Evolutionary conservation across 2,888 invertebrate genomes (phyloP).

Genomic region (Dasysyrphus albostriatus): DNA sequence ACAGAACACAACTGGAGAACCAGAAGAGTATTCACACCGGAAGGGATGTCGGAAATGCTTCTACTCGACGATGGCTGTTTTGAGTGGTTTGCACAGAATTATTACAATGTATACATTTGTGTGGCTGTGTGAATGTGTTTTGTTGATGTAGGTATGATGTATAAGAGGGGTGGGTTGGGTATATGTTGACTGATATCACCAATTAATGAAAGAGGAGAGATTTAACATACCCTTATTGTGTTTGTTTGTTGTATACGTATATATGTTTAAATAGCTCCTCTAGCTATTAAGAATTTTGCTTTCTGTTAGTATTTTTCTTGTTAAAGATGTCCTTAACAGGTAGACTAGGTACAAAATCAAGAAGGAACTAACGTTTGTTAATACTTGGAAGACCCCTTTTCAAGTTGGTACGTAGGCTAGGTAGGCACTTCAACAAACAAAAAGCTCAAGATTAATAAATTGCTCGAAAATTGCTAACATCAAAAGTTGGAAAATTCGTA

Average conservation of each 20-base stretch:
- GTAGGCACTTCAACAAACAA: no score
- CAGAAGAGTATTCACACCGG: conserved; percentile 17
- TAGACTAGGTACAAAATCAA: no score
- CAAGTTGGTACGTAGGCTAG: no score
- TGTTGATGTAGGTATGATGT: background rate
- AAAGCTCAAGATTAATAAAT: no score
- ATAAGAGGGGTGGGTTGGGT: background rate
- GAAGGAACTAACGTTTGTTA: no score
- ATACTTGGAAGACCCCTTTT: no score
- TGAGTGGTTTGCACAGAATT: conserved; percentile 43
- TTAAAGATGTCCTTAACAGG: no score
- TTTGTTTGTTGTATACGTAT: background rate
- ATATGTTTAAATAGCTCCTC: no score
- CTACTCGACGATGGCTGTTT: conserved; percentile 47
- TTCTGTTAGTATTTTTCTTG: no score
- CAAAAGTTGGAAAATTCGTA: no score
- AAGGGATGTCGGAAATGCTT: conserved; percentile 66
- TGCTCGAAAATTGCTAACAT: no score
- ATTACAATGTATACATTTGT: background rate
- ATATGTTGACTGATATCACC: conserved; percentile 8
- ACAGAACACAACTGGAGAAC: background rate
- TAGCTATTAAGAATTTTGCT: no score
- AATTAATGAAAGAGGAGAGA: background rate
- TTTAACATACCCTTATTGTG: background rate
- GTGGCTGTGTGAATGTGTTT: background rate